Evolutionary conservation across 2,888 invertebrate species (phyloP).

Genomic region (Cephonodes hylas): DNA sequence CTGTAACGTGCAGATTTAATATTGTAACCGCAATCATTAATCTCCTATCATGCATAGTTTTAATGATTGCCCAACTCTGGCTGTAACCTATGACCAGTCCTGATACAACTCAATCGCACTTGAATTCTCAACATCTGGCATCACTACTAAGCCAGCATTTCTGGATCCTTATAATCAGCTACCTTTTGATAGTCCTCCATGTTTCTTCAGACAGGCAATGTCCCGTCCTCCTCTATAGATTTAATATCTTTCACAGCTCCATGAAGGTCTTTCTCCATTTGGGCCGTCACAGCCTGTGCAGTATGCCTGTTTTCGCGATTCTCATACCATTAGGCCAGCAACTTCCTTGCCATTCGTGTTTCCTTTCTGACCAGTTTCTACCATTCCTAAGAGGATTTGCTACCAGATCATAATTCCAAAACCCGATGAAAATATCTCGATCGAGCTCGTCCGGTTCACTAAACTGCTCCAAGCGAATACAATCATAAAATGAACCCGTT

Average conservation of each 20-base stretch:
- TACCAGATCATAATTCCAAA: neutral
- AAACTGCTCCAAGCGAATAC: neutral
- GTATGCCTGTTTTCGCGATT: neutral
- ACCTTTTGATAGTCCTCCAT: neutral
- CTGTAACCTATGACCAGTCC: neutral
- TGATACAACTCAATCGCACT: constrained; percentile 5
- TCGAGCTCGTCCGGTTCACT: neutral
- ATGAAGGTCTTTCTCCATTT: neutral
- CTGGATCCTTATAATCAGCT: neutral
- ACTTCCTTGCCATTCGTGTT: neutral
- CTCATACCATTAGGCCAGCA: neutral
- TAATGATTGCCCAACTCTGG: too few species aligned
- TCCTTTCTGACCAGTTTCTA: neutral
- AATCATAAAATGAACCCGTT: neutral
- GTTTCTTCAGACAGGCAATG: neutral
- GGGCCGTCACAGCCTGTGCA: neutral
- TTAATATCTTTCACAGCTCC: neutral
- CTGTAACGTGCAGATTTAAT: too few species aligned
- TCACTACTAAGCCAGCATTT: neutral
- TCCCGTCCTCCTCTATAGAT: neutral
- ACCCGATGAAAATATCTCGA: neutral
- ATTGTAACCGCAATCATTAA: too few species aligned
- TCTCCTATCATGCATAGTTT: too few species aligned
- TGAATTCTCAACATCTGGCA: neutral
- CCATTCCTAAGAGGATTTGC: neutral